Evolutionary conservation across 2,797 vertebrate genomes (phyloP).

Genomic region (Melanitta fusca): DNA sequence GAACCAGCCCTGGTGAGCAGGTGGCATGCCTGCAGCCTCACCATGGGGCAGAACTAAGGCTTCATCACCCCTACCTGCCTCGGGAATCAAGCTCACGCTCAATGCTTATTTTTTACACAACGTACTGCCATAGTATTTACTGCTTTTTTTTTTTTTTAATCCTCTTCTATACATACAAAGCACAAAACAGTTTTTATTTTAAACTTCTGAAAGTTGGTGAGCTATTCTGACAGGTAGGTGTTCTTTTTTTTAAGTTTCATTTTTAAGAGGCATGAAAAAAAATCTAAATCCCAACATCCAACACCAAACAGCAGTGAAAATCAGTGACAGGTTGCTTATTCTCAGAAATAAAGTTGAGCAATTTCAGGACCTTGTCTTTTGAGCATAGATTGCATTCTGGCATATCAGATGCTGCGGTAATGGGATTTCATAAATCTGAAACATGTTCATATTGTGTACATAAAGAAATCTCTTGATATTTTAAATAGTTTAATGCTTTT

Average conservation of each 20-base stretch:
- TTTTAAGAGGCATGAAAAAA: slow-evolving; percentile 21
- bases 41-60: neutral
- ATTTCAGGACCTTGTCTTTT: neutral
- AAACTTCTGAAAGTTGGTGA: neutral
- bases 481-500: slow-evolving; percentile 20
- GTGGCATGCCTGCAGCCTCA: accelerated
- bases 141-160: neutral
- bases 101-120: neutral
- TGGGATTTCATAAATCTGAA: slow-evolving; percentile 54
- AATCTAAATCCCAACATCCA: neutral
- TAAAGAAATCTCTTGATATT: slow-evolving; percentile 60
- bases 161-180: neutral
- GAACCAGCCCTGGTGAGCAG: neutral
- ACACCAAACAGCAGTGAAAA: neutral
- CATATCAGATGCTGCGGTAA: slow-evolving; percentile 54
- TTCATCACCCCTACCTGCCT: neutral
- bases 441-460: slow-evolving; percentile 12
- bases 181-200: neutral
- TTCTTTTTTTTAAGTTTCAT: neutral
- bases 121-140: neutral
- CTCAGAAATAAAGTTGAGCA: slow-evolving; percentile 5
- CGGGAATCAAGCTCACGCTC: neutral
- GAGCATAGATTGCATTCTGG: slow-evolving; percentile 35
- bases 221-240: neutral
- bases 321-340: neutral